Evolutionary conservation across 2,797 vertebrate species (phyloP), one percentile per base, ranked within the genome.

Genomic region (Staurois parvus): DNA sequence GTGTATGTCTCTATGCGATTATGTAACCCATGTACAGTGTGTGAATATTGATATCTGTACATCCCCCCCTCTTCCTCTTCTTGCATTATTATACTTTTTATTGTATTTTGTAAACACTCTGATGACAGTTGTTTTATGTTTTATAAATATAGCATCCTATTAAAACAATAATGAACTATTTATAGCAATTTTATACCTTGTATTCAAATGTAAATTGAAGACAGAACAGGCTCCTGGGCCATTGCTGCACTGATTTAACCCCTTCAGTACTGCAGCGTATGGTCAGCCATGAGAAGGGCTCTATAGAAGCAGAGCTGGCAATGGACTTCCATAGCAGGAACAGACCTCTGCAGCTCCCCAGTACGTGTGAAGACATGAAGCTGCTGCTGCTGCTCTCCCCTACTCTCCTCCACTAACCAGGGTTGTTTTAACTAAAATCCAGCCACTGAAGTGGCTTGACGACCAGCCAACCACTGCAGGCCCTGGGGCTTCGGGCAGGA

Each of bases 361-460:
- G 19, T 67, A 21, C 76, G 24, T 78, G 76, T 78, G 32, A 62
- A 37, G 59, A 30, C 76, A 28, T 78, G 76, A 78, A 78, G n/a
- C 34, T 29, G 30, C 32, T 24, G n/a, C 34, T 29, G 30, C 32
- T 24, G 11, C 3, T 78, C 62, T 67, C 59, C 37, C 59, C 17
- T 42, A 52, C 48, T 48, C 11, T 21, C 17, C 7, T n/a, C 13
- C 26, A 68, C 30, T 74, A n/a, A 24, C 2, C 13, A 34, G 26
- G 37, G 19, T 73, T 74, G 42, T 48, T 74, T 74, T 74, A 48
- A 29, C 72, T 6, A 28, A 28, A 28, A 52, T 52, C 37, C 1
- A 52, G 11, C 4, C 40, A 34, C 26, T 74, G n/a, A 74, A 74
- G 72, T 48, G n/a, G 66, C 4, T 32, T 30, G 7, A 69, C 1